A percentile compares a stretch with the other conserved stretches of the same genome.
Conservation (phyloP, 2,797 vertebrate genomes). For the Rachycentron canadum region DNA sequence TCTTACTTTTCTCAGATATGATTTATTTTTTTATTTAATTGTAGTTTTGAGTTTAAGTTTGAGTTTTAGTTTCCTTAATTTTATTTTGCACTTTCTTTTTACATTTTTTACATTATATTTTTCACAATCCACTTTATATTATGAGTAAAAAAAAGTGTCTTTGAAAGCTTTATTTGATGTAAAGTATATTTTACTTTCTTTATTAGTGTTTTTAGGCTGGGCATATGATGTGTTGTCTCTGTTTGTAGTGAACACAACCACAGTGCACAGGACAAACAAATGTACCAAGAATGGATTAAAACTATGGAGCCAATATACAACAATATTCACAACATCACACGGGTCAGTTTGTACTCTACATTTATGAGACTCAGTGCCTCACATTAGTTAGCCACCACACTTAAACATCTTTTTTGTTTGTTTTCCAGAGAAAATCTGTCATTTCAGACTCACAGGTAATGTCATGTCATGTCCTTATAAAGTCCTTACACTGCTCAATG, state of each 20-base stretch:
- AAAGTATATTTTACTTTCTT: too few relatives aligned
- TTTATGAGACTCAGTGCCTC: not conserved
- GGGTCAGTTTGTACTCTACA: conserved; percentile 63
- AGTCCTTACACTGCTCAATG: not conserved
- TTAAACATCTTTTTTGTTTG: not conserved
- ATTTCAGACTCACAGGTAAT: conserved; percentile 78
- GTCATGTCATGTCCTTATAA: not conserved
- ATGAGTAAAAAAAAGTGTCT: not conserved
- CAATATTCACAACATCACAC: conserved; percentile 65
- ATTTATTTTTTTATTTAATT: not conserved
- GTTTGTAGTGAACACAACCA: conserved; percentile 72
- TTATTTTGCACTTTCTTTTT: not conserved
- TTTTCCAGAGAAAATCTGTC: conserved; percentile 64
- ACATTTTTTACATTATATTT: not conserved
- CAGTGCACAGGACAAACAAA: conserved; percentile 70
- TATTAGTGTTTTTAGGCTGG: not conserved
- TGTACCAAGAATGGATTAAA: conserved; percentile 75
- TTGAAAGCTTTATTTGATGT: not conserved
- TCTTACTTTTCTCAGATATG: not conserved
- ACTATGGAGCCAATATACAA: conserved; percentile 79
- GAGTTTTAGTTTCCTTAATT: not conserved
- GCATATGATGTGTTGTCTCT: conserved; percentile 7
- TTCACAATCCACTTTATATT: not conserved
- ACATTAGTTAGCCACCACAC: not conserved
- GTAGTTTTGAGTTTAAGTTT: not conserved